Conservation (phyloP, 2,113 vertebrate genomes). For the Pomatorhinus ruficollis region DNA sequence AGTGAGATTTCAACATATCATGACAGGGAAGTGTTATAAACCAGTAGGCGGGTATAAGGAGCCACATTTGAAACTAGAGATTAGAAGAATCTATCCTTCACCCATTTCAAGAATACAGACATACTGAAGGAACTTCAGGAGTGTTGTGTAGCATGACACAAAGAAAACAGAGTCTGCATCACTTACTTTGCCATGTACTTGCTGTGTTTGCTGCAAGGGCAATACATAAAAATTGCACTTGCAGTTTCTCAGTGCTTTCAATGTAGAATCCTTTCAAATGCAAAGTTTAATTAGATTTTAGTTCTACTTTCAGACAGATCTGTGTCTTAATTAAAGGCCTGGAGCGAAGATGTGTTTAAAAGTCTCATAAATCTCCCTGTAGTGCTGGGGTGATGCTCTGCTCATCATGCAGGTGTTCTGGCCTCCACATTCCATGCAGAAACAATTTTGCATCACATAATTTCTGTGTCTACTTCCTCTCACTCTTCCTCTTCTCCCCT, state of each 20-base stretch:
- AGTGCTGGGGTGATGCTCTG: conserved; percentile 11
- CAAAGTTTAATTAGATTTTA: conserved; percentile 40
- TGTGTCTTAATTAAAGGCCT: conserved; percentile 49
- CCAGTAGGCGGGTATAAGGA: background rate
- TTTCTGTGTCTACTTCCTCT: background rate
- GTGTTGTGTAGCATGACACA: background rate
- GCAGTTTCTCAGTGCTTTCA: background rate
- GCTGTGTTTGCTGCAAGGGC: background rate
- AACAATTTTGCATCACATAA: background rate
- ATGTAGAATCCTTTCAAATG: background rate
- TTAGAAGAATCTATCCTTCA: background rate
- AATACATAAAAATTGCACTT: background rate
- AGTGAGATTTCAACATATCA: background rate
- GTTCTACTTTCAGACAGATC: conserved; percentile 30
- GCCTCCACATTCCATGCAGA: background rate
- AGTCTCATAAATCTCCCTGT: conserved; percentile 15
- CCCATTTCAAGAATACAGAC: background rate
- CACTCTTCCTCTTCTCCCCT: background rate
- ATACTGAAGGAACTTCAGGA: background rate
- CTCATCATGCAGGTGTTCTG: conserved; percentile 39
- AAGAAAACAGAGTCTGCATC: background rate
- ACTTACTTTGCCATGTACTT: background rate
- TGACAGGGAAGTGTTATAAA: background rate
- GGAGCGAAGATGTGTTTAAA: background rate
- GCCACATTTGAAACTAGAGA: background rate